These are phyloP conservation scores for Schizotus pectinicornis DNA, from an alignment of 2,888 invertebrate genomes.

Conservation along the genomic window DNA sequence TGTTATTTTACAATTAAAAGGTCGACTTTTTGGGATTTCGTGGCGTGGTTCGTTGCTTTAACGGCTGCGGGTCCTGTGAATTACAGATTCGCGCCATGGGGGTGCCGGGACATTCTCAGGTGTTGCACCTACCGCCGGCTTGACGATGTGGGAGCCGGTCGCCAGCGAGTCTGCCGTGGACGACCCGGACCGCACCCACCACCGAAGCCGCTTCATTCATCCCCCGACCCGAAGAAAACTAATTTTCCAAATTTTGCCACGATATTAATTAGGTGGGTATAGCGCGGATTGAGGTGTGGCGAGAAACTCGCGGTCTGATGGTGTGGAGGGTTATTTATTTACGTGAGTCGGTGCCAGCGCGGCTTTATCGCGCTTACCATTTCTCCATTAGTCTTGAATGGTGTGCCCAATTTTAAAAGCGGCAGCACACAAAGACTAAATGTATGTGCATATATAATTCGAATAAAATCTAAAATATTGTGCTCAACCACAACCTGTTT, in stretches of 20 bases:
- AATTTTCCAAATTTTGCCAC: too few species aligned
- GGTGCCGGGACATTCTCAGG: constrained; percentile 52
- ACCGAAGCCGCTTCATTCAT: constrained; percentile 23
- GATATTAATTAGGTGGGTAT: too few species aligned
- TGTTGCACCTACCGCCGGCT: constrained; percentile 36
- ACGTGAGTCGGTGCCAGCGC: constrained; percentile 9
- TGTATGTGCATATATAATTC: constrained; percentile 53
- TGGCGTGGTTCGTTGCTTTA: constrained; percentile 32
- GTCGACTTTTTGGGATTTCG: constrained; percentile 30
- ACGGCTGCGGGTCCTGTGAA: constrained; percentile 29
- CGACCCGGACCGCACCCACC: constrained; percentile 4
- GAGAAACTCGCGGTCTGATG: too few species aligned
- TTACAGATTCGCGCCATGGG: constrained; percentile 38
- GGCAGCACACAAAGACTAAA: constrained; percentile 50
- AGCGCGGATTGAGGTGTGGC: too few species aligned
- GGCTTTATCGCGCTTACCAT: constrained; percentile 21
- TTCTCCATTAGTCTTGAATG: constrained; percentile 29
- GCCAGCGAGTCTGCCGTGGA: constrained; percentile 38
- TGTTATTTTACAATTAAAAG: constrained; percentile 51
- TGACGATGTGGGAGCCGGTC: constrained; percentile 28
- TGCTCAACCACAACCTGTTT: constrained; percentile 49
- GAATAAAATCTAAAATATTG: constrained; percentile 52
- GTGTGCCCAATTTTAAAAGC: constrained; percentile 40
- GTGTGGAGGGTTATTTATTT: constrained; percentile 11
- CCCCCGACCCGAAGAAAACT: constrained; percentile 4